Evolutionary conservation across 2,797 vertebrate genomes (phyloP).

Genomic region (Bradypus variegatus): DNA sequence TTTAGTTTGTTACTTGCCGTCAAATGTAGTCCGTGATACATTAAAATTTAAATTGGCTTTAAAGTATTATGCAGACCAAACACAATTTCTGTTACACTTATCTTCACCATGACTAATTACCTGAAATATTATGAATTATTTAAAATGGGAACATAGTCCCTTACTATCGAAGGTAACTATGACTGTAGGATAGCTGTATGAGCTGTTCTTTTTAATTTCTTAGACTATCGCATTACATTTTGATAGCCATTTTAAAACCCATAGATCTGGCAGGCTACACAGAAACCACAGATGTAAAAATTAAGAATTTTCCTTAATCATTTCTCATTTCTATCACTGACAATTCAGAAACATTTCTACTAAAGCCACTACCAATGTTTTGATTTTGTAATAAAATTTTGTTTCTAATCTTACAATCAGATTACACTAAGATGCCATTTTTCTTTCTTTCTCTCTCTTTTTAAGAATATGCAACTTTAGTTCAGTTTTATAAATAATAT

Average conservation of each 20-base stretch:
- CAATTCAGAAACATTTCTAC: neutral
- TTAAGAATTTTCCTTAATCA: neutral
- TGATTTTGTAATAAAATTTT: neutral
- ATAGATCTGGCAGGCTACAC: neutral
- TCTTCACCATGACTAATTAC: neutral
- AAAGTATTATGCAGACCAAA: neutral
- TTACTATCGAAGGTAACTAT: neutral
- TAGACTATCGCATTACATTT: neutral
- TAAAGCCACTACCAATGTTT: neutral
- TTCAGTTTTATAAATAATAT: neutral
- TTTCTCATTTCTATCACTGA: neutral
- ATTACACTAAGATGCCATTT: neutral
- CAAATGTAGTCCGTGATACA: neutral
- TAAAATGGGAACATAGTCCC: neutral
- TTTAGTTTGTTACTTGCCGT: neutral
- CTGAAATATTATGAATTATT: neutral
- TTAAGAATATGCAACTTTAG: neutral
- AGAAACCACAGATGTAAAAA: neutral
- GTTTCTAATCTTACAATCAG: neutral
- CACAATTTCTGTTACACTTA: neutral
- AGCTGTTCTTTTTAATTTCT: neutral
- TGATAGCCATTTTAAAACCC: slow-evolving; percentile 1
- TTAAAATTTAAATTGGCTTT: neutral
- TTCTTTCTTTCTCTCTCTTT: neutral
- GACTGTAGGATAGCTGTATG: neutral